Conservation (phyloP, 2,797 vertebrate species). For the Alca torda region DNA sequence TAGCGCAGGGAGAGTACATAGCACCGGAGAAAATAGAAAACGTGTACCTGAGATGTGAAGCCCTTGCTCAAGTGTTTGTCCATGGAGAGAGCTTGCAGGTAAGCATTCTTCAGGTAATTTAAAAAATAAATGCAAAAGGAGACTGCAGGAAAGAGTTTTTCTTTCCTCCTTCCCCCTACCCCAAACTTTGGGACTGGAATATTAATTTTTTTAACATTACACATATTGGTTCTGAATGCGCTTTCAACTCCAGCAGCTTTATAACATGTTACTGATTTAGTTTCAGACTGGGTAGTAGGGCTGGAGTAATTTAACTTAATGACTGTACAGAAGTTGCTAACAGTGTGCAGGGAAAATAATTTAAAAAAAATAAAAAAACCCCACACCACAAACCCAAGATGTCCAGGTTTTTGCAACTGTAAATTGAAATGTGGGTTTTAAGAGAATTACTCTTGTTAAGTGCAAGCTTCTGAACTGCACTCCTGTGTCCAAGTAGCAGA, state of each 20-base stretch:
- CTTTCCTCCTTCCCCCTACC: neutral
- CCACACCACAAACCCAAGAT: neutral
- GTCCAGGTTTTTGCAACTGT: neutral
- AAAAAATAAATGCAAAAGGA: neutral
- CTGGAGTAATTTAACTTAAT: neutral
- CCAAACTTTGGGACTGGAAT: neutral
- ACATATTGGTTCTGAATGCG: neutral
- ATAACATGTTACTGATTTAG: neutral
- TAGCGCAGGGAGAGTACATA: conserved; percentile 98
- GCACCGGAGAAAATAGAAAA: conserved; percentile 98
- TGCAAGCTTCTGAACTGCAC: neutral
- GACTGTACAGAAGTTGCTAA: neutral
- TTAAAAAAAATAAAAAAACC: neutral
- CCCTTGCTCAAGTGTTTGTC: conserved; percentile 91
- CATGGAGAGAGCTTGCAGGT: conserved; percentile 97
- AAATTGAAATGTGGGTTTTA: neutral
- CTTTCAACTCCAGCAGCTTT: neutral
- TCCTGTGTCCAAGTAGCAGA: neutral
- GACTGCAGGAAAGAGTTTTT: neutral
- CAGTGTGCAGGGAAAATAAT: neutral
- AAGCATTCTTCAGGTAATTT: neutral
- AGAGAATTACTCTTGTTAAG: neutral
- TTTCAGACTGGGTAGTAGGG: neutral
- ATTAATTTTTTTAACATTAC: neutral
- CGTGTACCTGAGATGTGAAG: conserved; percentile 86